Evolutionary conservation across 2,888 invertebrate genomes (phyloP).

Genomic region (Volucella bombylans): DNA sequence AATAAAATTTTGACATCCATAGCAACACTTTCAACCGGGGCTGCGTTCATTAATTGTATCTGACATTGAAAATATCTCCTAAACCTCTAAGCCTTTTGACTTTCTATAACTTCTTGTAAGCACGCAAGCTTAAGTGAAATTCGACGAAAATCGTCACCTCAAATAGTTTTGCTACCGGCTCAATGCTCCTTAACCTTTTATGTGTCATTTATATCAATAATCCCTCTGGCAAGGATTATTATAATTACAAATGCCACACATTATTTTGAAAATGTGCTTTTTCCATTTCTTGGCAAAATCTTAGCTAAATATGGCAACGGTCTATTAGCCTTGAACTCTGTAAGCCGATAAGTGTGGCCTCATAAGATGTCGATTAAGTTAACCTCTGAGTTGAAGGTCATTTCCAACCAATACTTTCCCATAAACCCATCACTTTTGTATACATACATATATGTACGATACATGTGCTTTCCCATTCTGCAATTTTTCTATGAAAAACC

Average conservation of each 20-base stretch:
- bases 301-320: not conserved
- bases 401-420: not conserved
- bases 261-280: constrained; percentile 20
- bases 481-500: too few species aligned
- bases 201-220: constrained; percentile 15
- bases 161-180: not conserved
- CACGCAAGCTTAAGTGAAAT: too few species aligned
- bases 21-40: too few species aligned
- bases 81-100: too few species aligned
- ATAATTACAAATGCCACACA: constrained; percentile 19
- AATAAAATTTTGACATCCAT: too few species aligned
- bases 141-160: not conserved
- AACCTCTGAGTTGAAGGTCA: not conserved
- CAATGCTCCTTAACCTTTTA: constrained; percentile 10
- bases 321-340: constrained; percentile 2
- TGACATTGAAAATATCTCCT: too few species aligned
- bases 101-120: too few species aligned
- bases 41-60: too few species aligned
- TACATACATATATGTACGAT: too few species aligned
- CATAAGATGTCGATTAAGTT: not conserved
- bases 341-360: not conserved
- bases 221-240: constrained; percentile 6
- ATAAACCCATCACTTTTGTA: too few species aligned
- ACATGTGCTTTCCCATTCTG: too few species aligned
- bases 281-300: not conserved